These are phyloP conservation scores for Dromas ardeola DNA, from an alignment of 2,113 vertebrate genomes.

Conservation along the genomic window DNA sequence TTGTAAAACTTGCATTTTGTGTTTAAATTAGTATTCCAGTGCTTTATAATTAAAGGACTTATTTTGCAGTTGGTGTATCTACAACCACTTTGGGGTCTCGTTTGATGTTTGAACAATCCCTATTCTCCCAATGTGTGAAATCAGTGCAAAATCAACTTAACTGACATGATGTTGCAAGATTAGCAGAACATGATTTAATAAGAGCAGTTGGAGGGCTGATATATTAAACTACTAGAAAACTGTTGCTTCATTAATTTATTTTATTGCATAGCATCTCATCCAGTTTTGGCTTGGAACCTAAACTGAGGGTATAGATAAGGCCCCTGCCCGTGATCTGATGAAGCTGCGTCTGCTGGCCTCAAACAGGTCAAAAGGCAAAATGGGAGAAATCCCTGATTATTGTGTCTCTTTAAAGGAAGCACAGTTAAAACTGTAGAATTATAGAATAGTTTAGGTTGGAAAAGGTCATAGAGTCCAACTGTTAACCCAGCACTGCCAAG, in stretches of 20 bases:
- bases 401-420: not conserved
- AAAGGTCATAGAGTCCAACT: not conserved
- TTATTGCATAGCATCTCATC: not conserved
- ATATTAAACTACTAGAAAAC: fast-evolving
- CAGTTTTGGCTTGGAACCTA: not conserved
- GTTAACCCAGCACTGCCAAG: not conserved
- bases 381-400: not conserved
- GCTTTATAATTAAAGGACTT: not conserved
- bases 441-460: not conserved
- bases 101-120: not conserved
- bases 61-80: not conserved
- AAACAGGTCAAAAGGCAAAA: not conserved
- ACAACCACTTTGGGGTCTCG: not conserved
- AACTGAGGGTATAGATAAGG: not conserved
- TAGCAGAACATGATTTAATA: fast-evolving
- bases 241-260: not conserved
- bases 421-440: not conserved
- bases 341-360: not conserved
- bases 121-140: not conserved
- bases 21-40: not conserved
- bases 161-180: not conserved
- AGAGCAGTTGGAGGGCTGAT: not conserved
- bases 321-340: not conserved
- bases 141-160: not conserved
- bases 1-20: not conserved